phyloP scores from a whole-genome alignment of 2,888 invertebrate species.

The Zygogramma bicolorata region DNA sequence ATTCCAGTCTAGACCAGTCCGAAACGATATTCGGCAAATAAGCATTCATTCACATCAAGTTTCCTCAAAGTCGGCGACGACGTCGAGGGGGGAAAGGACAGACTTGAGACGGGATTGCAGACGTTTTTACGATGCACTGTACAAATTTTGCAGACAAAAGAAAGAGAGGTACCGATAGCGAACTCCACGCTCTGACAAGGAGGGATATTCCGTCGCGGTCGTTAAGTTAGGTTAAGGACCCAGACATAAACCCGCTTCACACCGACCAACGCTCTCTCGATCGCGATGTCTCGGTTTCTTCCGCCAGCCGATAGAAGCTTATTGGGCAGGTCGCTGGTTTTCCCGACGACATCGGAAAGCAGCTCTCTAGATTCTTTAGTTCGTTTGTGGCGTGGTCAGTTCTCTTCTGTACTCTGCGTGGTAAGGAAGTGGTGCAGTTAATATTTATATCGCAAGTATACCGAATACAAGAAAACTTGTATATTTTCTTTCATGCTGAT shows the following conservation, averaged over 20 bases:
- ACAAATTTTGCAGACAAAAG: constrained; percentile 48
- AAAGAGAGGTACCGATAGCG: constrained; percentile 40
- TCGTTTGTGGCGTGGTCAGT: constrained; percentile 59
- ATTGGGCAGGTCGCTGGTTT: constrained; percentile 49
- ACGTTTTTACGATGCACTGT: constrained; percentile 57
- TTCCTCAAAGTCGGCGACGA: neutral
- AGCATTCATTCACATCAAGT: neutral
- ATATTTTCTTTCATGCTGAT: neutral
- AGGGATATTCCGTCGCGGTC: constrained; percentile 59
- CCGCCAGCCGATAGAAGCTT: constrained; percentile 43
- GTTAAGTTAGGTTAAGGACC: constrained; percentile 69
- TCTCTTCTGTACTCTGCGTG: constrained; percentile 32
- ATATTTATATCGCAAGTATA: neutral
- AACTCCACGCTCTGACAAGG: constrained; percentile 41
- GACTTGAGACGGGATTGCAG: constrained; percentile 36
- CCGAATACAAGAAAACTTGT: neutral
- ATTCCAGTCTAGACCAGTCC: neutral
- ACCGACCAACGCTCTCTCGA: constrained; percentile 52
- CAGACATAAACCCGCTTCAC: constrained; percentile 66
- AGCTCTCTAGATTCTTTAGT: constrained; percentile 57
- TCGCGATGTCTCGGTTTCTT: constrained; percentile 49
- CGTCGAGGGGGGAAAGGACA: neutral
- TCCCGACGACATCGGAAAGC: constrained; percentile 38
- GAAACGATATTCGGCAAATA: neutral
- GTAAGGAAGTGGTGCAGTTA: neutral